Conservation (phyloP, 2,113 vertebrate species). For the Gila orcuttii region DNA sequence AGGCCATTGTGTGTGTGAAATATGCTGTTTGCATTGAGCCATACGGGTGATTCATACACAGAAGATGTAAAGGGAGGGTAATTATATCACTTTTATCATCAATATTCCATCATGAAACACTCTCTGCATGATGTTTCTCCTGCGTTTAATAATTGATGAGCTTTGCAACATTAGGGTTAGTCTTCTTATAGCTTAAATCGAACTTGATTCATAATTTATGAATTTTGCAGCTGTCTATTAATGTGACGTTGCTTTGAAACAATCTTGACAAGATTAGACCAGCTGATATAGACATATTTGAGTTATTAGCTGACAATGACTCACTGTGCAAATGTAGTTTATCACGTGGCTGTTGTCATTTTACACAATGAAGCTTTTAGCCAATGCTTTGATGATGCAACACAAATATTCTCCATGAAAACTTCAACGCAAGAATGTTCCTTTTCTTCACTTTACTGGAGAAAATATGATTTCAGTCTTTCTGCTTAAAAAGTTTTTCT, state of each 20-base stretch:
- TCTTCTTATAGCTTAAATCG: too few relatives aligned
- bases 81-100: background rate
- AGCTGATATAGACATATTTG: background rate
- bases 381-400: background rate
- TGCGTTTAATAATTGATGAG: background rate
- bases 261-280: too few relatives aligned
- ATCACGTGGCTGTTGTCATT: background rate
- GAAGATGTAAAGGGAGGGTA: background rate
- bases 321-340: too few relatives aligned
- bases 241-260: too few relatives aligned
- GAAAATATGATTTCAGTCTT: too few relatives aligned
- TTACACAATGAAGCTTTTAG: background rate
- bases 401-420: background rate
- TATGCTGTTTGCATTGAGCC: conserved; percentile 11
- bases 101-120: background rate
- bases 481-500: too few relatives aligned
- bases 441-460: background rate
- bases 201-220: too few relatives aligned
- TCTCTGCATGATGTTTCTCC: too few relatives aligned
- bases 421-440: background rate
- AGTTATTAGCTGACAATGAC: background rate
- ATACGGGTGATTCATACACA: conserved; percentile 28
- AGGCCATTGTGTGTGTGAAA: conserved; percentile 33
- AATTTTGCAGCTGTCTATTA: too few relatives aligned
- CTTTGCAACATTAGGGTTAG: background rate